Conservation (phyloP, 2,888 invertebrate genomes). For the Chelonus formosanus region DNA sequence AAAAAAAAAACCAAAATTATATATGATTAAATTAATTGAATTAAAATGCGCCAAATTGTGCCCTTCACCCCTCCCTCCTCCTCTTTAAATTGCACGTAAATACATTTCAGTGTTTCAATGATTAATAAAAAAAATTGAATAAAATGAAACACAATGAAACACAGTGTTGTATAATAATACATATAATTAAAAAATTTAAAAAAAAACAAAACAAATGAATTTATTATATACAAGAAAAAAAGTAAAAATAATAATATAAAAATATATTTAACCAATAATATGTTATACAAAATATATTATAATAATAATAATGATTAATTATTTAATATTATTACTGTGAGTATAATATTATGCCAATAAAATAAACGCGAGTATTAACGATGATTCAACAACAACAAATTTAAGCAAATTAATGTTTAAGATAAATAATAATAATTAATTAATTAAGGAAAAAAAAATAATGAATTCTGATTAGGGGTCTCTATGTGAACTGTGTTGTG, state of each 20-base stretch:
- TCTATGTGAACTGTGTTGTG: slow-evolving; percentile 55
- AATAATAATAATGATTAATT: slow-evolving; percentile 37
- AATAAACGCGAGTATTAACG: slow-evolving; percentile 56
- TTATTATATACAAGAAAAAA: slow-evolving; percentile 54
- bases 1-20: slow-evolving; percentile 17
- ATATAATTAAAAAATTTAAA: slow-evolving; percentile 30
- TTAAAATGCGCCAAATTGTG: slow-evolving; percentile 21
- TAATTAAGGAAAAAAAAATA: slow-evolving; percentile 31
- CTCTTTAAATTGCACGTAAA: slow-evolving; percentile 14
- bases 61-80: slow-evolving; percentile 12
- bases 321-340: slow-evolving; percentile 48
- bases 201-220: slow-evolving; percentile 47
- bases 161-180: slow-evolving; percentile 40
- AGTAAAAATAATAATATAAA: slow-evolving; percentile 50
- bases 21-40: slow-evolving; percentile 16
- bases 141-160: slow-evolving; percentile 33
- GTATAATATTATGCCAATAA: slow-evolving; percentile 56
- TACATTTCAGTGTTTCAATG: slow-evolving; percentile 19
- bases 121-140: slow-evolving; percentile 28
- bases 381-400: slow-evolving; percentile 35
- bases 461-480: slow-evolving; percentile 41
- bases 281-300: slow-evolving; percentile 36
- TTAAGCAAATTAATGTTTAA: slow-evolving; percentile 26
- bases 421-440: slow-evolving; percentile 32
- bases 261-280: slow-evolving; percentile 51